A percentile compares a stretch with the other conserved stretches of the same genome.
Evolutionary conservation across 2,797 vertebrate genomes (phyloP).

Genomic region (Siniperca obscura): DNA sequence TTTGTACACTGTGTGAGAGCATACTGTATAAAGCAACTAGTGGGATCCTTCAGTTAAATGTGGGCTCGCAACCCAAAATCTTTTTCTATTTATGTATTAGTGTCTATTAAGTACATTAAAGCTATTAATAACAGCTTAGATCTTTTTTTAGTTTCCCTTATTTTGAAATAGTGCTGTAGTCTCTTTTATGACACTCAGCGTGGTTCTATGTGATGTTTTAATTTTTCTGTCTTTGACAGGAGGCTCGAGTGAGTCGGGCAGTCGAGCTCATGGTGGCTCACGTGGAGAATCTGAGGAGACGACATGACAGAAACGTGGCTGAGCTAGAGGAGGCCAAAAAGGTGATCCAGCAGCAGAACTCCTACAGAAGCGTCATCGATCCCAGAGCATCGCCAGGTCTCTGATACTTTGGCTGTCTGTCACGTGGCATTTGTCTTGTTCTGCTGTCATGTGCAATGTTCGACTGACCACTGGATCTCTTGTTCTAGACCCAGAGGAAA

Average conservation of each 20-base stretch:
- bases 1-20: neutral
- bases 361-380: conserved; percentile 73
- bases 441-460: neutral
- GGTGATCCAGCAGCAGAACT: conserved; percentile 82
- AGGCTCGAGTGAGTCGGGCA: conserved; percentile 87
- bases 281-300: conserved; percentile 87
- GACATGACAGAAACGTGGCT: conserved; percentile 74
- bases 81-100: too few species aligned
- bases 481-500: conserved; percentile 84
- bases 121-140: neutral
- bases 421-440: neutral
- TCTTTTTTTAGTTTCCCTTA: neutral
- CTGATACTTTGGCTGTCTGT: neutral
- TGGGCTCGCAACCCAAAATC: neutral
- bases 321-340: conserved; percentile 89
- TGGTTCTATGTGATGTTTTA: neutral
- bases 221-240: conserved; percentile 72
- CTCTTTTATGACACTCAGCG: neutral
- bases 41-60: neutral
- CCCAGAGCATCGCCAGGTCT: conserved; percentile 75
- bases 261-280: conserved; percentile 91
- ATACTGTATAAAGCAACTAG: neutral
- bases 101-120: neutral
- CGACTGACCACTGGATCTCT: conserved; percentile 30
- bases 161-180: neutral